Base-by-base conservation (phyloP, 2,888 invertebrate genomes). In the Melipona bicolor region DNA sequence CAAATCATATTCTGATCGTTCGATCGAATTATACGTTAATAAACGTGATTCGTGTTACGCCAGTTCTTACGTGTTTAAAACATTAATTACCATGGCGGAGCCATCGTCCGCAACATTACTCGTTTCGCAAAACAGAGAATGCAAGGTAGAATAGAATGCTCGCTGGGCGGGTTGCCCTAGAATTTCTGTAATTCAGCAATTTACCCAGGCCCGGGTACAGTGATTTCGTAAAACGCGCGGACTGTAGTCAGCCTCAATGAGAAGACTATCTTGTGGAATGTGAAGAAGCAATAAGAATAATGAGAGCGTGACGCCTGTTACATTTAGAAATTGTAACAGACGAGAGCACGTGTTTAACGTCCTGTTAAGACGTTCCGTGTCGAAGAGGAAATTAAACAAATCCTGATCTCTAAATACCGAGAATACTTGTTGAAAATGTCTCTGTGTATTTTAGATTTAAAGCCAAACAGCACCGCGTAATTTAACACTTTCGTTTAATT, bases 141-240 rank as follows among this genome's bases (percentile, higher is more conserved):
- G 67, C 67, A 61, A 61, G 67, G 54, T 61, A 61, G 71, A 79
- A 79, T 68, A 81, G 81, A 72, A 81, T 72, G 50, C 52, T 71
- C 59, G 71, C 59, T 67, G 67, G 56, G 79, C 52, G 67, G 43
- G 79, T 49, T 72, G 72, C 43, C 79, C 72, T 54, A 79, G 81
- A 81, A 81, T 81, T 79, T 81, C 81, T 61, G 79, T 81, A 81
- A 81, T 81, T 79, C 72, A 78, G 81, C 81, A 81, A 79, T 81
- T 81, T 72, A 61, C 71, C 79, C 54, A 56, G 32, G 71, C 32
- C 70, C 65, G 49, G 61, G 72, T 43, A 72, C 61, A 72, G 67
- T 79, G 79, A 78, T 79, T 81, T 68, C 68, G 54, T 72, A 72
- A 79, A 78, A 71, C 27, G 65, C 71, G 50, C 59, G 52, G 43